Evolutionary conservation across 2,888 invertebrate genomes (phyloP).

Genomic region (Diaperis boleti): DNA sequence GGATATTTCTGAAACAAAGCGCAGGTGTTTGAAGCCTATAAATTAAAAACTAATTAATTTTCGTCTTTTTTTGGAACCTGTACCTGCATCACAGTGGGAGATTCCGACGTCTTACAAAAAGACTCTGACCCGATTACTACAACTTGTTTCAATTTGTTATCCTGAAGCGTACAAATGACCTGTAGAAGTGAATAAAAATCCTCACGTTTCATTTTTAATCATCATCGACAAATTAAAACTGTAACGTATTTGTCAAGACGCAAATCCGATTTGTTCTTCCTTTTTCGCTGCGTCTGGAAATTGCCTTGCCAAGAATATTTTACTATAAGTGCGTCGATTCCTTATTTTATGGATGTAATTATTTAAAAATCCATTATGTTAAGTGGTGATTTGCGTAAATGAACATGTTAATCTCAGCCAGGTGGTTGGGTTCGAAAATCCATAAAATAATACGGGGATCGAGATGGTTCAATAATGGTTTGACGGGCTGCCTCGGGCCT

Average conservation of each 20-base stretch:
- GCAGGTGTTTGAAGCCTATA: conserved; percentile 52
- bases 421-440: conserved; percentile 43
- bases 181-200: conserved; percentile 13
- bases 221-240: neutral
- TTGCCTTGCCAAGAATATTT: too few species aligned
- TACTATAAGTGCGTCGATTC: neutral
- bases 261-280: too few species aligned
- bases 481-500: conserved; percentile 39
- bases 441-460: conserved; percentile 39
- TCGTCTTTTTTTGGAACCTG: conserved; percentile 11
- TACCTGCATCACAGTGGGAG: conserved; percentile 28
- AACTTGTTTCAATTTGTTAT: conserved; percentile 21
- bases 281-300: too few species aligned
- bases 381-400: conserved; percentile 42
- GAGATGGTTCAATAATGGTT: conserved; percentile 28
- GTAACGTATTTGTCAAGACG: conserved; percentile 3
- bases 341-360: conserved; percentile 40
- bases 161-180: conserved; percentile 23
- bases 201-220: conserved; percentile 3
- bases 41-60: conserved; percentile 57
- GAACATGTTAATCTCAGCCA: conserved; percentile 38
- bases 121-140: conserved; percentile 14
- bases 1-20: conserved; percentile 35
- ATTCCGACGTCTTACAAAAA: conserved; percentile 11
- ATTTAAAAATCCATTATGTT: conserved; percentile 44